A percentile compares a stretch with the other conserved stretches of the same genome.
phyloP scores from a whole-genome alignment of 1,140 invertebrate genomes.

The Colletes gigas region DNA sequence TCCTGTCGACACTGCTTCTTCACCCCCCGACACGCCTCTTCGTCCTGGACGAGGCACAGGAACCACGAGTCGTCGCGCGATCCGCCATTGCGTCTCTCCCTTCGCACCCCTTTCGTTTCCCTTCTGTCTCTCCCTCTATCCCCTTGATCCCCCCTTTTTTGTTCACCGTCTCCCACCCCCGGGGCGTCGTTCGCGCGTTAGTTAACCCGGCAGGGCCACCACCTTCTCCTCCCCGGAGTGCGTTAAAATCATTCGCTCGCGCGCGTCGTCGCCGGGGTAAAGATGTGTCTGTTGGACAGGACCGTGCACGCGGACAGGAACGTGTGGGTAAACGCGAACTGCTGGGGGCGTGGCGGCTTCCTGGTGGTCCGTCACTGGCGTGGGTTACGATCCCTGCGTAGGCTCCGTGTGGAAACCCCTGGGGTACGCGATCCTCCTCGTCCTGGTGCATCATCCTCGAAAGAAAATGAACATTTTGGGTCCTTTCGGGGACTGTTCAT shows the following conservation, averaged over 20 bases:
- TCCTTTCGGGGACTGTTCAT: too few relatives aligned
- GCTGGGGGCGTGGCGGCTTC: conserved; percentile 76
- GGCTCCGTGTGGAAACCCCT: conserved; percentile 1
- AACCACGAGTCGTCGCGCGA: conserved; percentile 34
- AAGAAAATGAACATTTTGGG: not conserved
- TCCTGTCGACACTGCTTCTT: conserved; percentile 76
- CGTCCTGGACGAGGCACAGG: conserved; percentile 4
- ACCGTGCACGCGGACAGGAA: conserved; percentile 38
- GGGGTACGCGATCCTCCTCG: not conserved
- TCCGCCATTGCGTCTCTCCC: conserved; percentile 49
- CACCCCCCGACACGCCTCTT: conserved; percentile 34
- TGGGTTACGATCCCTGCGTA: conserved; percentile 59
- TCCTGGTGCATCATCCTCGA: not conserved
- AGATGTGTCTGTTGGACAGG: not conserved
- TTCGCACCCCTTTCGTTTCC: conserved; percentile 3
- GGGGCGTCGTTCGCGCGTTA: conserved; percentile 17
- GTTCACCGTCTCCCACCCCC: not conserved
- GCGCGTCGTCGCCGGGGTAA: not conserved
- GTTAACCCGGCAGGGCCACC: conserved; percentile 34
- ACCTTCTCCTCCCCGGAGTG: conserved; percentile 36
- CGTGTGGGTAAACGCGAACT: conserved; percentile 52
- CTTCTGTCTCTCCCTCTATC: conserved; percentile 22
- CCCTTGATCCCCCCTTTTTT: conserved; percentile 35
- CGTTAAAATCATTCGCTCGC: conserved; percentile 43
- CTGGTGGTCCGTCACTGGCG: conserved; percentile 78